These are phyloP conservation scores for Peromyscus maniculatus DNA, from an alignment of 2,113 vertebrate species.

Conservation along the genomic window DNA sequence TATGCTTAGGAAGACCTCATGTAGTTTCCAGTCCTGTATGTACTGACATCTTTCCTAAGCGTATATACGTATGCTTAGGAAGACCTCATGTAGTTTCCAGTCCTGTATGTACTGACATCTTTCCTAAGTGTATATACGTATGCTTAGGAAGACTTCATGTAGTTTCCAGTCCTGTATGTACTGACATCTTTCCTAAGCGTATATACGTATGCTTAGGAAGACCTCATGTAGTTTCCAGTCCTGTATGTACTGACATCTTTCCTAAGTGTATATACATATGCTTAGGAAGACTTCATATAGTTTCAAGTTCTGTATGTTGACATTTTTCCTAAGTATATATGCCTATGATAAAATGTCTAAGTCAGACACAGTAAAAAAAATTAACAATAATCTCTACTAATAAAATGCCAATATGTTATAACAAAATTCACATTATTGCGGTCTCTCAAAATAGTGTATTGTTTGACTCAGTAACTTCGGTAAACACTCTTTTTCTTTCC, in stretches of 20 bases:
- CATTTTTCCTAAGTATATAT: not conserved
- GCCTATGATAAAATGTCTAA: not conserved
- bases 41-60: not conserved
- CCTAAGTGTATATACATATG: not conserved
- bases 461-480: not conserved
- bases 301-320: too few relatives aligned
- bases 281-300: not conserved
- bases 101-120: too few relatives aligned
- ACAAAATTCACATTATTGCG: not conserved
- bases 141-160: not conserved
- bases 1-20: not conserved
- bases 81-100: not conserved
- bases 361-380: not conserved
- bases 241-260: not conserved
- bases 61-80: not conserved
- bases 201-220: too few relatives aligned
- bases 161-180: not conserved
- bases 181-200: not conserved
- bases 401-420: not conserved
- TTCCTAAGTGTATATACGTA: not conserved
- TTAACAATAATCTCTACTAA: not conserved
- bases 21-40: not conserved
- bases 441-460: too few relatives aligned
- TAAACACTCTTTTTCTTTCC: not conserved
- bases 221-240: not conserved